Evolutionary conservation across 2,113 vertebrate species (phyloP).

Genomic region (Ursus arctos): DNA sequence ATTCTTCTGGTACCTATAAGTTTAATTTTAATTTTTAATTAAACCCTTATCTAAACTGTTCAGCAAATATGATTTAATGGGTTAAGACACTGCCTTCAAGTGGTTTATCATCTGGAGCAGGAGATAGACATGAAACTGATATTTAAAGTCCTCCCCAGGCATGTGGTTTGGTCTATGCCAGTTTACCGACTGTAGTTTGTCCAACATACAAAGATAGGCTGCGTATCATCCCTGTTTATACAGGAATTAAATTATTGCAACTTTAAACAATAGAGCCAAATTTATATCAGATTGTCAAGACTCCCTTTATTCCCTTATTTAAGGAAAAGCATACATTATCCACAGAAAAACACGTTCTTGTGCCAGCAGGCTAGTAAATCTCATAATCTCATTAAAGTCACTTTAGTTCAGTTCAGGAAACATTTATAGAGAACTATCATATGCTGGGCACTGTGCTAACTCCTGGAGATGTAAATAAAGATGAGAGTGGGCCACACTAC

Average conservation of each 20-base stretch:
- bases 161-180: not conserved
- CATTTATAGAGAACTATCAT: not conserved
- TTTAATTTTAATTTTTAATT: not conserved
- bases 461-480: not conserved
- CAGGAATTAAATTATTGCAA: conserved; percentile 17
- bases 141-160: not conserved
- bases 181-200: not conserved
- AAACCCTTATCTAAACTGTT: not conserved
- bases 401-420: not conserved
- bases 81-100: not conserved
- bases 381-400: not conserved
- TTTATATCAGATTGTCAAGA: not conserved
- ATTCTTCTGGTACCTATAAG: not conserved
- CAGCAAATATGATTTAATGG: conserved; percentile 6
- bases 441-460: not conserved
- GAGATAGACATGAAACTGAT: not conserved
- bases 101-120: not conserved
- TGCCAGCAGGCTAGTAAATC: not conserved
- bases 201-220: not conserved
- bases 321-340: not conserved
- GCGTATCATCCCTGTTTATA: not conserved
- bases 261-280: not conserved
- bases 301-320: conserved; percentile 16
- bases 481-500: no score
- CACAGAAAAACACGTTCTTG: not conserved